Base-by-base conservation (phyloP, 2,888 invertebrate genomes). In the Auanema sp. region DNA sequence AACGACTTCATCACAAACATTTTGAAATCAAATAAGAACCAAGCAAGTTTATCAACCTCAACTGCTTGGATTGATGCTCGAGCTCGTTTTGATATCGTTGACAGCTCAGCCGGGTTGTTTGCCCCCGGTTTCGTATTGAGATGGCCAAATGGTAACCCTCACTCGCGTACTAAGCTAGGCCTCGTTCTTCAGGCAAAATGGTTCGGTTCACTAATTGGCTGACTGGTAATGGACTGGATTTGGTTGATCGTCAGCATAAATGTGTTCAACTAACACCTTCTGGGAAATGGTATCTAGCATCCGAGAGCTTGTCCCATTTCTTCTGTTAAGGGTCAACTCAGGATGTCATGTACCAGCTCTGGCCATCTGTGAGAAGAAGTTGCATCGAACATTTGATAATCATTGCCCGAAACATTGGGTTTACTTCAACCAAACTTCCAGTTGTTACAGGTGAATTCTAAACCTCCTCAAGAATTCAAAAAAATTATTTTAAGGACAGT, bases 111-210 rank as follows among this genome's bases (percentile, higher is more conserved):
- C 42, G 73, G 72, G 1, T 71, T 77, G 11, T 75, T 76, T 64
- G 67, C 64, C n/a, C 77, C 77, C 24, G 77, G 77, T n/a, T 69
- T 75, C 41, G 77, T 77, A 1, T 69, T 75, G 49, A 49, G 77
- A 49, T 77, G 77, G 77, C 73, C 73, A 11, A 76, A 77, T 60
- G 74, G 69, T 72, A 62, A 43, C 12, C 3, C 4, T 53, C 43
- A n/a, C 41, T 43, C 43, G 18, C 33, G 18, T 8, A 49, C 1
- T 11, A 11, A 33, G 25, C n/a, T n/a, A 16, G 10, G 47, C 6
- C 16, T 47, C 47, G 47, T 10, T 55, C 42, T 60, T 47, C 24
- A 71, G 72, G 74, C n/a, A 65, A 72, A 25, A 68, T 71, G 2
- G 71, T 72, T 1, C 50, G 71, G 14, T 77, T 67, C 58, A 61